phyloP scores from a whole-genome alignment of 2,888 invertebrate species.

The Tetramorium bicarinatum region DNA sequence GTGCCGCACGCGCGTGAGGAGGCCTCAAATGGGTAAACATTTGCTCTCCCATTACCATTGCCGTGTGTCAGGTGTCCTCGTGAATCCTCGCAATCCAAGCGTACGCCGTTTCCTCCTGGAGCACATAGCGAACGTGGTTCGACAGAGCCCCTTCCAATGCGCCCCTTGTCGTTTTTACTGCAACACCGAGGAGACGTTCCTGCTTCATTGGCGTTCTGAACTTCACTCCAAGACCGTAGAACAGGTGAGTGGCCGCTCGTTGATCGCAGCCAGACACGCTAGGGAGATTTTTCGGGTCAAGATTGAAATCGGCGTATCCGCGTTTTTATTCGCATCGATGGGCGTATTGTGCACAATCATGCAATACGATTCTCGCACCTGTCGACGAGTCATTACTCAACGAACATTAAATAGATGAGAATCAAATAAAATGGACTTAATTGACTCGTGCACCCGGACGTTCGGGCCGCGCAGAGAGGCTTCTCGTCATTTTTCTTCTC shows the following conservation, averaged over 20 bases:
- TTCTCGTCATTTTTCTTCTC: not conserved
- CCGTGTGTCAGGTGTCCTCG: constrained; percentile 87
- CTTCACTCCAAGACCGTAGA: constrained; percentile 88
- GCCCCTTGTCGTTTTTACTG: constrained; percentile 94
- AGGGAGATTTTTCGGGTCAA: not conserved
- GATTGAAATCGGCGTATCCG: not conserved
- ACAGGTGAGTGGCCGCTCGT: constrained; percentile 78
- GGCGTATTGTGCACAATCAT: constrained; percentile 14
- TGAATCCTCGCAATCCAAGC: constrained; percentile 88
- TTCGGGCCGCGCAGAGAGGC: not conserved
- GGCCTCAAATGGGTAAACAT: constrained; percentile 93
- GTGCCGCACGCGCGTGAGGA: constrained; percentile 91
- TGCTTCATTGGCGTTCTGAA: constrained; percentile 91
- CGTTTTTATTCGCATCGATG: not conserved
- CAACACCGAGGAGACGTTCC: constrained; percentile 91
- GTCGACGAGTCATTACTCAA: constrained; percentile 17
- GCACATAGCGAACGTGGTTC: constrained; percentile 92
- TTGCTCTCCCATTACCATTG: constrained; percentile 95
- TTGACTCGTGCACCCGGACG: not conserved
- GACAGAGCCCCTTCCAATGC: constrained; percentile 95
- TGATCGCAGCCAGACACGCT: not conserved
- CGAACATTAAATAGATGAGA: constrained; percentile 15
- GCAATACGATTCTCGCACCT: not conserved
- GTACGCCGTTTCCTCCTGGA: constrained; percentile 90
- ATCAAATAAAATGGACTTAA: not conserved